Evolutionary conservation across 2,113 vertebrate genomes (phyloP), one percentile per base, ranked within the genome.

Genomic region (Lates calcarifer): DNA sequence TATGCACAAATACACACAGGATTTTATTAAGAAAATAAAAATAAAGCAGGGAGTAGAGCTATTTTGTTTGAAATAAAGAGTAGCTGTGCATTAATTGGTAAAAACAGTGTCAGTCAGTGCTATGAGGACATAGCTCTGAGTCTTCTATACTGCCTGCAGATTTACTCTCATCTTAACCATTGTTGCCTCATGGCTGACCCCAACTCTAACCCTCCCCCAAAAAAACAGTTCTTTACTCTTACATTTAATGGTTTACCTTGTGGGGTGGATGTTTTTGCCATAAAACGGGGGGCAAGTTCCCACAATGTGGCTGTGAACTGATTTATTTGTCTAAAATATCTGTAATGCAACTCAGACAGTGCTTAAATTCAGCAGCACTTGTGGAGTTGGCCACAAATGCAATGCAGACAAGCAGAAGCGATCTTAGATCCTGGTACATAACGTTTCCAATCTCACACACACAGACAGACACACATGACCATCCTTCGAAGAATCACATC

Each of bases 401-500:
- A 71, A 76, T 1, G 4, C 45, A 77, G 33, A 58, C 63, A 58
- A 56, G 47, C 77, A n/a, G 35, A 63, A 35, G 53, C 47, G 77
- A 65, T 65, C 33, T 29, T 28, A 45, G 22, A 61, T 67, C 41
- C 72, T 55, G 24, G 86, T 56, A 77, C 31, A 8, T 12, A 64
- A 29, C 2, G 4, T 37, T 29, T 26, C 4, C n/a, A 80, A n/a
- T 9, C 65, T n/a, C 37, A n/a, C 64, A 26, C 55, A 10, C 61
- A 43, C 41, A 74, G 73, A 83, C 73, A 82, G 18, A 69, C 20
- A 63, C 53, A 62, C 39, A 65, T 5, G 10, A 58, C 51, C 43
- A 20, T 88, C 49, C 83, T 62, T 88, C 63, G 13, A 92, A 90
- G 87, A 87, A 91, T 85, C 74, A 56, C 47, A 70, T 76, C 75